Percentiles rank a stretch among this genome's conserved stretches.
Conservation (phyloP, 1,140 invertebrate genomes). For the Hypsibius dujardini region DNA sequence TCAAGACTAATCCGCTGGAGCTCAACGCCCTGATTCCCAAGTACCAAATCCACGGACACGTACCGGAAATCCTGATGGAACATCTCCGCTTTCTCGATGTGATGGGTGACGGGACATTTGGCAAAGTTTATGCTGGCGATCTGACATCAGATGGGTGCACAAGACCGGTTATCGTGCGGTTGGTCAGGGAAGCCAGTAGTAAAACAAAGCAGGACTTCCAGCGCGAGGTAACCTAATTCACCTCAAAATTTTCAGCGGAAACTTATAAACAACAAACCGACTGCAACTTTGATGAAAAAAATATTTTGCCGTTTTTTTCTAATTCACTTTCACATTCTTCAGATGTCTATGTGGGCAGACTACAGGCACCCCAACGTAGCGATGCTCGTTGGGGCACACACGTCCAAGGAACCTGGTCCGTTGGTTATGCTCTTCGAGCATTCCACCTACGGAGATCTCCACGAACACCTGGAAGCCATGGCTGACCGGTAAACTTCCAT, state of each 20-base stretch:
- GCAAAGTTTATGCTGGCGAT: conserved; percentile 37
- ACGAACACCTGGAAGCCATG: conserved; percentile 24
- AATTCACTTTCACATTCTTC: background rate
- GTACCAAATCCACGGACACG: conserved; percentile 27
- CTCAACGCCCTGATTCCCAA: conserved; percentile 52
- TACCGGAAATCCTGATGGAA: conserved; percentile 43
- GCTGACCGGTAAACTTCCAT: background rate
- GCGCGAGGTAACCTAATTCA: background rate
- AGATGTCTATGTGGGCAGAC: background rate
- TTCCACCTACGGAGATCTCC: conserved; percentile 25
- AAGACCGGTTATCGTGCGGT: background rate
- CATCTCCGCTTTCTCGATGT: conserved; percentile 78
- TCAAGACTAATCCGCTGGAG: conserved; percentile 38
- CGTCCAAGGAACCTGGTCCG: conserved; percentile 24
- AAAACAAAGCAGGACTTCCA: conserved; percentile 2
- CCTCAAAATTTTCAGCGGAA: background rate
- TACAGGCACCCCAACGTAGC: conserved; percentile 24
- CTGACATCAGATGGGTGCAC: background rate
- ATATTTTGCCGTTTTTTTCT: background rate
- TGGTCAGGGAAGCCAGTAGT: background rate
- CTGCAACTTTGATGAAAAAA: too few species aligned
- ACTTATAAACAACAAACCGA: too few species aligned
- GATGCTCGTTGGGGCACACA: conserved; percentile 25
- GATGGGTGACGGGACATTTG: conserved; percentile 86
- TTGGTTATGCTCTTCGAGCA: conserved; percentile 25